Base-by-base conservation (phyloP, 92 coral and sea anemone genomes). In the Porites lobata region DNA sequence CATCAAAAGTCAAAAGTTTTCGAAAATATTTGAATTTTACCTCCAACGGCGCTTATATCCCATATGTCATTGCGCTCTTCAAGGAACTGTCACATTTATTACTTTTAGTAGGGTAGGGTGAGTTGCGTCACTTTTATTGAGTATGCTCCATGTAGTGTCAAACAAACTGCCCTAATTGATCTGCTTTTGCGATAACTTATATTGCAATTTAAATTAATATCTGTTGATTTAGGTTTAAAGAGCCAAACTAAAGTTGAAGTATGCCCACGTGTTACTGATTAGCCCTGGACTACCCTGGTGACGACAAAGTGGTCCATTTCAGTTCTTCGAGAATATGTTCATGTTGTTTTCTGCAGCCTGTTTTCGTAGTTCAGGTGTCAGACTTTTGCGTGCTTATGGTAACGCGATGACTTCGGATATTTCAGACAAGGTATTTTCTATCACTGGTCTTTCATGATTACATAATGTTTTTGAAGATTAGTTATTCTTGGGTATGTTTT, bases 21-120 rank as follows among this genome's bases (percentile, higher is more conserved):
- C 62, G 87, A 38, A 51, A 52, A 47, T 83, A 87, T 90, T 92
- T 92, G 79, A 87, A 84, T 65, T 88, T 92, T 88, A 53, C 80
- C 87, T 74, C 87, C 74, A 84, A 84, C 87, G 87, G 80, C 61
- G 81, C 15, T 32, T 61, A 63, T 50, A 58, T 84, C 87, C 87
- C 87, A 74, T 1, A 50, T 47, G 63, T 15, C 87, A 15, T 73
- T 72, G 87, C 61, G 81, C 61, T 21, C 52, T 82, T 57, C 70
- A 20, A 69, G 10, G 22, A 19, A 7, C 53, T 17, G 26, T 9
- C 65, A 4, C 24, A 7, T 0, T 2, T 17, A 6, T 14, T 12
- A 4, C 17, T n/a, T 53, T 24, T 12, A 84, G 80, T 15, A 8
- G 79, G 87, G 87, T 84, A 50, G 54, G 52, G 87, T 64, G 4